Evolutionary conservation across 2,113 vertebrate genomes (phyloP).

Genomic region (Neodontobutis hainanensis): DNA sequence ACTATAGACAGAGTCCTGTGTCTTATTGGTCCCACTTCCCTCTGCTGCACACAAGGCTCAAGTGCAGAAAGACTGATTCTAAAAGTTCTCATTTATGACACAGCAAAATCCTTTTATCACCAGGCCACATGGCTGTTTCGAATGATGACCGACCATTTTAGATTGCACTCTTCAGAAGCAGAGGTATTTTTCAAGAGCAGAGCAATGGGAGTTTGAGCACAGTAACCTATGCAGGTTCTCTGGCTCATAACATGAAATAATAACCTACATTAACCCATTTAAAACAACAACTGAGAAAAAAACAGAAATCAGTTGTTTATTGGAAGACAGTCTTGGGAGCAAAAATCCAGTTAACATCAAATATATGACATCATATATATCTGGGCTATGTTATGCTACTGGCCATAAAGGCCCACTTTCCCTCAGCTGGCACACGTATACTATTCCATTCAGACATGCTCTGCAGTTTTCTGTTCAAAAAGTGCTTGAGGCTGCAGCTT

Average conservation of each 20-base stretch:
- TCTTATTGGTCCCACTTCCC: constrained; percentile 49
- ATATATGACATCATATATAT: constrained; percentile 66
- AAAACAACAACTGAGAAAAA: constrained; percentile 11
- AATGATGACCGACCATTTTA: constrained; percentile 10
- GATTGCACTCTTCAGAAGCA: not conserved
- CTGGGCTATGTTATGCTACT: constrained; percentile 35
- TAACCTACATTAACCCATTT: not conserved
- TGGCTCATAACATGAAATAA: not conserved
- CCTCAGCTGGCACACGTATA: constrained; percentile 4
- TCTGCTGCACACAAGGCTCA: constrained; percentile 35
- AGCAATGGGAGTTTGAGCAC: no score
- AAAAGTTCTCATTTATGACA: constrained; percentile 18
- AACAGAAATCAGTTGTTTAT: constrained; percentile 66
- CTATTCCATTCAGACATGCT: not conserved
- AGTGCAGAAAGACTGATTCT: no score
- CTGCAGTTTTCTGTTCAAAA: constrained; percentile 16
- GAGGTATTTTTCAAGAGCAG: no score
- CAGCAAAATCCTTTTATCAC: constrained; percentile 7
- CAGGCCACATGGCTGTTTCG: constrained; percentile 13
- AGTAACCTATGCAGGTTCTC: no score
- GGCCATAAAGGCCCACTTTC: constrained; percentile 15
- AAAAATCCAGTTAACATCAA: constrained; percentile 57
- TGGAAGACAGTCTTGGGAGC: constrained; percentile 75
- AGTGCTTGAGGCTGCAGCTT: constrained; percentile 44
- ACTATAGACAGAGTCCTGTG: constrained; percentile 53